A percentile compares a stretch with the other conserved stretches of the same genome.
phyloP scores from a whole-genome alignment of 1,140 invertebrate genomes.

The Lanistes nyassanus region DNA sequence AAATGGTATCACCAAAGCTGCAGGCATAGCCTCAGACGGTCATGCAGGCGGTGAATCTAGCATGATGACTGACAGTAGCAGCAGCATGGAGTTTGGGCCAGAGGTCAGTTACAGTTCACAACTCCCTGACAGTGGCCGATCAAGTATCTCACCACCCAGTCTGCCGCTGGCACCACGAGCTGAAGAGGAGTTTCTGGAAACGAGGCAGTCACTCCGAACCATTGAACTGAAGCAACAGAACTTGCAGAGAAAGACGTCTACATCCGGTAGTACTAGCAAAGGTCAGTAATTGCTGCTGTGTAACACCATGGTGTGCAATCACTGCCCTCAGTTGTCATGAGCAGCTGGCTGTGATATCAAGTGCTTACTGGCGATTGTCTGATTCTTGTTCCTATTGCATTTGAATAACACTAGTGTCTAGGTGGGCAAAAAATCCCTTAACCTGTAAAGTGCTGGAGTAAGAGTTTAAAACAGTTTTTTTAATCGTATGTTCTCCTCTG shows the following conservation, averaged over 20 bases:
- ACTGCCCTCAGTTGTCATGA: no score
- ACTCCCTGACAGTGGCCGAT: background rate
- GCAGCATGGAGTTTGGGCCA: constrained; percentile 22
- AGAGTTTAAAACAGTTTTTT: no score
- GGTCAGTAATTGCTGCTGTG: constrained; percentile 2
- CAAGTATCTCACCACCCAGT: constrained; percentile 19
- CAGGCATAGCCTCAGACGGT: background rate
- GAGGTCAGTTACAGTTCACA: background rate
- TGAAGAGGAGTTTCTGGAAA: background rate
- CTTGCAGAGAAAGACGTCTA: constrained; percentile 26
- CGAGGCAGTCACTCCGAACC: constrained; percentile 37
- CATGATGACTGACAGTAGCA: constrained; percentile 17
- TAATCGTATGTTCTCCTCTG: no score
- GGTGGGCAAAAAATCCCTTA: no score
- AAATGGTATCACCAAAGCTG: background rate
- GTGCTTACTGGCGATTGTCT: no score
- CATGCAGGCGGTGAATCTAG: background rate
- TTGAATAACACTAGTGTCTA: no score
- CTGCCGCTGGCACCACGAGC: background rate
- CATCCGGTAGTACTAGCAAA: constrained; percentile 4
- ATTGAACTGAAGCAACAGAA: constrained; percentile 46
- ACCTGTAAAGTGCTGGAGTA: no score
- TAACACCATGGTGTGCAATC: no score
- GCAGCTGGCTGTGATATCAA: no score
- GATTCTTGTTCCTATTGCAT: no score